Evolutionary conservation across 2,113 vertebrate genomes (phyloP).

Genomic region (Gambusia holbrooki): DNA sequence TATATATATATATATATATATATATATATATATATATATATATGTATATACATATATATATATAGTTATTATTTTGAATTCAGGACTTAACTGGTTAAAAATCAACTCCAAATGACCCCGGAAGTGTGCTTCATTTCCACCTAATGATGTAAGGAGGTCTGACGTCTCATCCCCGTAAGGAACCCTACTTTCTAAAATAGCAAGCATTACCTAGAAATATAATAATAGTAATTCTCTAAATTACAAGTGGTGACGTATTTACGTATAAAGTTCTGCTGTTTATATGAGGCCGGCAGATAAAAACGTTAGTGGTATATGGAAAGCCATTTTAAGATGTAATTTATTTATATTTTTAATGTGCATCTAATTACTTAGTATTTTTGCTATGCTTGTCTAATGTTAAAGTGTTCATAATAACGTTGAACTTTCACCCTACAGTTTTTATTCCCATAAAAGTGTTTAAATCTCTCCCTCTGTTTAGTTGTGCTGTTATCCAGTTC

Average conservation of each 20-base stretch:
- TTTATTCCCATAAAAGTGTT: background rate
- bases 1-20: no score
- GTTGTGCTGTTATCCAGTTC: background rate
- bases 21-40: background rate
- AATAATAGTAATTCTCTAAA: background rate
- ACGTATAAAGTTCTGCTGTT: slow-evolving; percentile 6
- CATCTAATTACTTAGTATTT: background rate
- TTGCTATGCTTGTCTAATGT: background rate
- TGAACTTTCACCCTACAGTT: background rate
- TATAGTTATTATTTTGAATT: background rate
- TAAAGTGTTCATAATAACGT: background rate
- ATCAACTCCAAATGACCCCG: slow-evolving; percentile 76
- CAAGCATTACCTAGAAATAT: background rate
- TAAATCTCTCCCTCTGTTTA: background rate
- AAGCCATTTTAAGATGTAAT: background rate
- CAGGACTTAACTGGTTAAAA: slow-evolving; percentile 46
- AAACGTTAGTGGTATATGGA: background rate
- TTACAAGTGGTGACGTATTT: background rate
- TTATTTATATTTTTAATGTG: background rate
- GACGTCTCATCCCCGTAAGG: slow-evolving; percentile 34
- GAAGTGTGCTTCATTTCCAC: slow-evolving; percentile 67
- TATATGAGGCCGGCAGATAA: background rate
- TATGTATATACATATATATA: no score
- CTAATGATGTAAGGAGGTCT: slow-evolving; percentile 70
- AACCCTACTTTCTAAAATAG: slow-evolving; percentile 5